Conservation (phyloP, 2,797 vertebrate species). For the Malacoctenus gilli region DNA sequence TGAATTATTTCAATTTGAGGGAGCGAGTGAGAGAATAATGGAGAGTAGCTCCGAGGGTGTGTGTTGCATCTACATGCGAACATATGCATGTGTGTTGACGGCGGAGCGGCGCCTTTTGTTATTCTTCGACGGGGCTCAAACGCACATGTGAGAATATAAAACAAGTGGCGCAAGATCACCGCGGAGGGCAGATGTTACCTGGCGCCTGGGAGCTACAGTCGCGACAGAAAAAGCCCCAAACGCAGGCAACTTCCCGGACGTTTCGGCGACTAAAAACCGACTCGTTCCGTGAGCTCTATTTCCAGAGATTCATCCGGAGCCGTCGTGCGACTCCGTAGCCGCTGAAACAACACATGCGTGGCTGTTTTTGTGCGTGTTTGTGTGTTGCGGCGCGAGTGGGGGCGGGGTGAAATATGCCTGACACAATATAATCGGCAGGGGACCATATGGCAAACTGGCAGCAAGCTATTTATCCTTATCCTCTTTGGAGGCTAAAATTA, state of each 20-base stretch:
- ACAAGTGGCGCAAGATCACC: conserved; percentile 85
- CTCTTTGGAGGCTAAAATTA: conserved; percentile 99
- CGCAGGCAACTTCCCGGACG: too few species aligned
- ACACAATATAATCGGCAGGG: conserved; percentile 89
- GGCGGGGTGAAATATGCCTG: conserved; percentile 83
- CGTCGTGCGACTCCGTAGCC: conserved; percentile 62
- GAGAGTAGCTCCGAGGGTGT: conserved; percentile 64
- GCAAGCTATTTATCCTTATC: conserved; percentile 97
- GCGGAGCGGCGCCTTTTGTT: conserved; percentile 78
- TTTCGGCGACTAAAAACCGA: too few species aligned
- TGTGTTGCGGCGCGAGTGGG: conserved; percentile 29
- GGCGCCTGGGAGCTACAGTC: conserved; percentile 61
- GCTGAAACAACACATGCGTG: conserved; percentile 78
- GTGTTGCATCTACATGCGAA: conserved; percentile 75
- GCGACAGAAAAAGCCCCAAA: too few species aligned
- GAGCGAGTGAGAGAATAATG: conserved; percentile 75
- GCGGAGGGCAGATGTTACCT: conserved; percentile 79
- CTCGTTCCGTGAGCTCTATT: too few species aligned
- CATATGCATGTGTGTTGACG: conserved; percentile 69
- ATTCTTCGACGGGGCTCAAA: conserved; percentile 84
- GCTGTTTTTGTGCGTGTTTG: conserved; percentile 18
- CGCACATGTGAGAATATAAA: conserved; percentile 87
- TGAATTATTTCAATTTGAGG: conserved; percentile 83
- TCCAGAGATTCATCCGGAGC: too few species aligned
- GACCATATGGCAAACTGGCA: conserved; percentile 95